Evolutionary conservation across 2,113 vertebrate species (phyloP), one percentile per base, ranked within the genome.

Genomic region (Neodon shergylaensis): DNA sequence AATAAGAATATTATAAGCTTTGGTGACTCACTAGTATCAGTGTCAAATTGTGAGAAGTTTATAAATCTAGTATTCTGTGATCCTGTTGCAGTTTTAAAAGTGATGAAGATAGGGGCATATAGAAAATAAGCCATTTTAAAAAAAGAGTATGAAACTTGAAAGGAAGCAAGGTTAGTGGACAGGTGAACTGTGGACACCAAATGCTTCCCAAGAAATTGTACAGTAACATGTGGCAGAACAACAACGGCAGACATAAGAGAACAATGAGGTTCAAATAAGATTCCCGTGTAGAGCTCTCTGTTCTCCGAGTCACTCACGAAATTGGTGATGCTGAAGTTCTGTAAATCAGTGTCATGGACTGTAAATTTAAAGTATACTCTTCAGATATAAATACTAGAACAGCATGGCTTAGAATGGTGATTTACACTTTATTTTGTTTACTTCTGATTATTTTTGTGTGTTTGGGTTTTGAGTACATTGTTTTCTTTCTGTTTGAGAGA

Each of bases 181-280:
- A 14, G 39, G 70, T 70, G 52, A 61, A 16, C 12, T 70, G 16
- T 31, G 36, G 47, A 6, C 66, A 79, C 0, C 5, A 24, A 88
- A 14, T 66, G 14, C 10, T 7, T 11, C 17, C 5, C 0, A 2
- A n/a, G 24, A 19, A 68, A 47, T 21, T 44, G 54, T 61, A 21
- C 0, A 72, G n/a, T 31, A 78, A 22, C 19, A 19, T 0, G 17
- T 2, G 1, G 6, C 16, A 39, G 66, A 14, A 8, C 4, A 28
- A 33, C 12, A 31, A 66, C 12, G 12, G 49, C 76, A 33, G n/a
- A 91, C n/a, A 83, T 4, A 33, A 17, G 1, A 12, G 10, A 5
- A 6, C 24, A 24, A 28, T 13, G 4, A 1, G 3, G 24, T 16
- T 66, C 52, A 84, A 0, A 2, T 68, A 17, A 74, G 24, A 26